These are phyloP conservation scores for Epinephelus coioides DNA, from an alignment of 2,797 vertebrate genomes.

Conservation along the genomic window DNA sequence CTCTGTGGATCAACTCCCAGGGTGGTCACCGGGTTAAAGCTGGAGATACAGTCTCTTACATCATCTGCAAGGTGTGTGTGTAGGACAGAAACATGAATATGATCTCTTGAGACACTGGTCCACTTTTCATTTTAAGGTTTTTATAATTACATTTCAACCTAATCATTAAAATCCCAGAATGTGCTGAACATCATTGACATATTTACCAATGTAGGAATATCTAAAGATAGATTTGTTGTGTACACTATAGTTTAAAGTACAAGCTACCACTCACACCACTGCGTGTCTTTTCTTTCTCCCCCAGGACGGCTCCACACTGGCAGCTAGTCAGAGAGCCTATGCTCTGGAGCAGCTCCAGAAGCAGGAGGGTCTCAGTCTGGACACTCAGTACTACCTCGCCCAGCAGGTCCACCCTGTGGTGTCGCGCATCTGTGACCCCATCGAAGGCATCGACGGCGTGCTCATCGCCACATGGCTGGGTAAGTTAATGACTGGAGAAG, in stretches of 20 bases:
- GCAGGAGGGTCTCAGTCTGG: slow-evolving; percentile 90
- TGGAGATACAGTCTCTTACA: slow-evolving; percentile 95
- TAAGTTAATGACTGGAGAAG: slow-evolving; percentile 74
- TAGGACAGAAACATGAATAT: background rate
- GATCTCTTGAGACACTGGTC: background rate
- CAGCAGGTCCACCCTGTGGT: slow-evolving; percentile 98
- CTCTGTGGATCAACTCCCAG: slow-evolving; percentile 98
- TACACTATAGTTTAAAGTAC: background rate
- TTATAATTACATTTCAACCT: background rate
- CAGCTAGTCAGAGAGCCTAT: slow-evolving; percentile 94
- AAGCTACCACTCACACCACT: background rate
- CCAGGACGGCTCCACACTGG: slow-evolving; percentile 94
- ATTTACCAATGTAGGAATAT: background rate
- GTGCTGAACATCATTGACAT: background rate
- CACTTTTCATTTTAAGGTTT: background rate
- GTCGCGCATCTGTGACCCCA: slow-evolving; percentile 96
- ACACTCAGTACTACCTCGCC: slow-evolving; percentile 96
- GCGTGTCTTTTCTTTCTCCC: background rate
- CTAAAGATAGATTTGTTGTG: background rate
- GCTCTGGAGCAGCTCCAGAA: slow-evolving; percentile 96
- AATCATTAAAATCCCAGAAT: background rate
- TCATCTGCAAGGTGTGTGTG: slow-evolving; percentile 95
- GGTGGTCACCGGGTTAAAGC: slow-evolving; percentile 94
- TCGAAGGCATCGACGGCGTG: slow-evolving; percentile 94
- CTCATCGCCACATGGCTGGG: slow-evolving; percentile 97